A percentile compares a stretch with the other conserved stretches of the same genome.
phyloP scores from a whole-genome alignment of 1,140 invertebrate species.

The Psilanteris sp. region DNA sequence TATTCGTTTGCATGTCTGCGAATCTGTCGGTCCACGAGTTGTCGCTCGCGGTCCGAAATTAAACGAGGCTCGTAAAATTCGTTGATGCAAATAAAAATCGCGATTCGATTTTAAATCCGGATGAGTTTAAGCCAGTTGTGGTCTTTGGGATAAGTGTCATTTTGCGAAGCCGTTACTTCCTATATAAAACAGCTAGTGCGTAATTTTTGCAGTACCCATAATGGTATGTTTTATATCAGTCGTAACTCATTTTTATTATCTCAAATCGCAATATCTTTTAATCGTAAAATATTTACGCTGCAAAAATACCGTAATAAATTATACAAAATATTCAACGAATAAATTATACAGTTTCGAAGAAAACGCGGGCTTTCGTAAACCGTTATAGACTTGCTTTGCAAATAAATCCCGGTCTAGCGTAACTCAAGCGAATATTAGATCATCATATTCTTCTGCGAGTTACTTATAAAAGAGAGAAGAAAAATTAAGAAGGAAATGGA shows the following conservation, averaged over 20 bases:
- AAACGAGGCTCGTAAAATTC: conserved; percentile 7
- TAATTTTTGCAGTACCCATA: conserved; percentile 26
- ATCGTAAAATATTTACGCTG: conserved; percentile 45
- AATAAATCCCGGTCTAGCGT: conserved; percentile 55
- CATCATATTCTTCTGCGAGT: conserved; percentile 27
- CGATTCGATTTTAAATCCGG: conserved; percentile 15
- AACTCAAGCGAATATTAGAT: conserved; percentile 61
- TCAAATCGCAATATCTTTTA: conserved; percentile 39
- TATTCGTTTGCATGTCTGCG: neutral
- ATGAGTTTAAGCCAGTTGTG: neutral
- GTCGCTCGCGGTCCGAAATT: neutral
- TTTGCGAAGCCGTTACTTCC: neutral
- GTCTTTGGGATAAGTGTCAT: conserved; percentile 26
- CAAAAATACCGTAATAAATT: conserved; percentile 57
- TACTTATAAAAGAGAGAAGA: conserved; percentile 3
- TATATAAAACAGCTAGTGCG: neutral
- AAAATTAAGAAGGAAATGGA: neutral
- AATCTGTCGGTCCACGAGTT: conserved; percentile 8
- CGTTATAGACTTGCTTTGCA: conserved; percentile 62
- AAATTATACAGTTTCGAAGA: conserved; percentile 57
- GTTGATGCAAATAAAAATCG: conserved; percentile 1
- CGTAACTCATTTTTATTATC: conserved; percentile 42
- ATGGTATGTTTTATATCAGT: conserved; percentile 48
- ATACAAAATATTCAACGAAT: conserved; percentile 54
- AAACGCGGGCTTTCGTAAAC: conserved; percentile 52